Conservation (phyloP, 2,888 invertebrate species). For the Conistra vaccinii region DNA sequence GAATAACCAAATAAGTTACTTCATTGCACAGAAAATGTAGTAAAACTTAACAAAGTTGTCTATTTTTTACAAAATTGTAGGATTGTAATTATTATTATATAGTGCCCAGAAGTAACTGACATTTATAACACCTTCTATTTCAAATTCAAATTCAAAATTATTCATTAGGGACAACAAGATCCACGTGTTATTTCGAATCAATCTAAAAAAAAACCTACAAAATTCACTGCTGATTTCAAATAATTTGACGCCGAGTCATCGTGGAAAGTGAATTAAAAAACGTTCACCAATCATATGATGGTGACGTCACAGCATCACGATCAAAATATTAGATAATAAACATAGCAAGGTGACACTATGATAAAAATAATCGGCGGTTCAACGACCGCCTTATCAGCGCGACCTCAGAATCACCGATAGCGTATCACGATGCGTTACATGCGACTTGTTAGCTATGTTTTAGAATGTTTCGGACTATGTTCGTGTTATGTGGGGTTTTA, state of each 20-base stretch:
- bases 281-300: slow-evolving; percentile 58
- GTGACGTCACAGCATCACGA: slow-evolving; percentile 61
- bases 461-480: slow-evolving; percentile 16
- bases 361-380: slow-evolving; percentile 74
- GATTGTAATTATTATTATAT: too few relatives aligned
- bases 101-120: neutral
- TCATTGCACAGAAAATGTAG: too few relatives aligned
- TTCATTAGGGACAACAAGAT: too few relatives aligned
- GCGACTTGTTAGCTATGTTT: slow-evolving; percentile 18
- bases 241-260: slow-evolving; percentile 8
- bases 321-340: slow-evolving; percentile 71
- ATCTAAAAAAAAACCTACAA: neutral
- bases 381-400: slow-evolving; percentile 73
- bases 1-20: neutral
- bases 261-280: slow-evolving; percentile 33
- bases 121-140: neutral
- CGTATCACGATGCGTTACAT: slow-evolving; percentile 41
- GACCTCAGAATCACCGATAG: slow-evolving; percentile 79
- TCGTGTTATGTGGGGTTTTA: neutral
- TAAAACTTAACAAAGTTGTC: too few relatives aligned
- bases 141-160: too few relatives aligned
- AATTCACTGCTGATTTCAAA: neutral
- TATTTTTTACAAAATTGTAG: too few relatives aligned
- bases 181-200: too few relatives aligned
- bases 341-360: slow-evolving; percentile 75